These are phyloP conservation scores for Formica exsecta DNA, from an alignment of 1,140 invertebrate genomes.

Conservation along the genomic window DNA sequence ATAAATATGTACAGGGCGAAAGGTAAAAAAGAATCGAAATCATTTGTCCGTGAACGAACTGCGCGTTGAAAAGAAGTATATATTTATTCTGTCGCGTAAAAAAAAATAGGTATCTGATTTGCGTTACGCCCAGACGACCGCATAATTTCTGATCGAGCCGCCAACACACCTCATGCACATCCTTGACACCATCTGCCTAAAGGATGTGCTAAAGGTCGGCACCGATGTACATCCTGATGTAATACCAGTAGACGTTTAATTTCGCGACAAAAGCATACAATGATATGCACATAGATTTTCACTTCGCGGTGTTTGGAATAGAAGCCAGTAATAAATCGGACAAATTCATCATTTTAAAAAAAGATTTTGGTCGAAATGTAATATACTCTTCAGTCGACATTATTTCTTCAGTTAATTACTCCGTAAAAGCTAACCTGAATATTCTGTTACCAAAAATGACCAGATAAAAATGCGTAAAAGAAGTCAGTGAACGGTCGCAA, in stretches of 20 bases:
- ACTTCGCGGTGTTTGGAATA: neutral
- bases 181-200: slow-evolving; percentile 77
- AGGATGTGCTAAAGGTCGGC: slow-evolving; percentile 76
- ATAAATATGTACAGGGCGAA: slow-evolving; percentile 12
- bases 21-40: slow-evolving; percentile 41
- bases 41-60: neutral
- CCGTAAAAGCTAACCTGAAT: slow-evolving; percentile 44
- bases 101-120: slow-evolving; percentile 56
- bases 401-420: slow-evolving; percentile 10
- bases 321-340: neutral
- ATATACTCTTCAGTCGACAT: neutral
- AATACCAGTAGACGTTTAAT: slow-evolving; percentile 52
- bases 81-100: slow-evolving; percentile 46
- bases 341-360: neutral
- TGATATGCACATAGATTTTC: slow-evolving; percentile 16
- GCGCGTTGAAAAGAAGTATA: slow-evolving; percentile 34
- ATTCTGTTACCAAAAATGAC: slow-evolving; percentile 55
- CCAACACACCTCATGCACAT: slow-evolving; percentile 68
- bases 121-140: slow-evolving; percentile 71
- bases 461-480: slow-evolving; percentile 62
- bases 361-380: neutral
- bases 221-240: slow-evolving; percentile 51
- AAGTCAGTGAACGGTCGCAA: slow-evolving; percentile 1
- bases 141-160: slow-evolving; percentile 73
- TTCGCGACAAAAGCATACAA: slow-evolving; percentile 28